These are phyloP conservation scores for Phenganax subtilis DNA, from an alignment of 92 coral and sea anemone species.

Conservation along the genomic window DNA sequence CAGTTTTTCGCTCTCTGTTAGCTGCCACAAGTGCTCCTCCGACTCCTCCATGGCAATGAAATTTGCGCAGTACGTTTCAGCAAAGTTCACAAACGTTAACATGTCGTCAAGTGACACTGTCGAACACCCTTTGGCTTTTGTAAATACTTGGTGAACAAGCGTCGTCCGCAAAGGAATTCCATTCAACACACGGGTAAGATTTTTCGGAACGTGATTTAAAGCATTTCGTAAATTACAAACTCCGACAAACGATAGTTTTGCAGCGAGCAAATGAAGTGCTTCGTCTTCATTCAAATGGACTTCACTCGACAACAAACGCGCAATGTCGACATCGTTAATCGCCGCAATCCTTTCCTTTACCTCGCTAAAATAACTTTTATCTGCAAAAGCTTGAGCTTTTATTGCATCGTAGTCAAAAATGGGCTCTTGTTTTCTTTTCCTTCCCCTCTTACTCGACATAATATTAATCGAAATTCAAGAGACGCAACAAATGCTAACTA, in stretches of 20 bases:
- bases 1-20: background rate
- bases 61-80: constrained; percentile 18
- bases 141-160: constrained; percentile 7
- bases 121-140: background rate
- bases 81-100: constrained; percentile 9
- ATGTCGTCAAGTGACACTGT: background rate
- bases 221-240: constrained; percentile 30
- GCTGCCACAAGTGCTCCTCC: constrained; percentile 7
- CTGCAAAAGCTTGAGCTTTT: background rate
- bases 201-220: constrained; percentile 40
- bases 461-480: background rate
- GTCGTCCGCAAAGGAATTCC: background rate
- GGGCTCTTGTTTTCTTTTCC: background rate
- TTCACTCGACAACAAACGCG: background rate
- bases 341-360: constrained; percentile 1
- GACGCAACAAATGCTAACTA: too few species aligned
- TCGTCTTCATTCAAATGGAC: constrained; percentile 26
- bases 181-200: background rate
- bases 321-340: constrained; percentile 2
- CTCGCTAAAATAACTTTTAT: background rate
- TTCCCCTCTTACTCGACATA: constrained; percentile 3
- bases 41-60: background rate
- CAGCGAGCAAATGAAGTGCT: constrained; percentile 36
- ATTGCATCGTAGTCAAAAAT: constrained; percentile 3
- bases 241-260: constrained; percentile 25